These are phyloP conservation scores for Rallus limicola DNA, from an alignment of 2,113 vertebrate genomes.

Conservation along the genomic window DNA sequence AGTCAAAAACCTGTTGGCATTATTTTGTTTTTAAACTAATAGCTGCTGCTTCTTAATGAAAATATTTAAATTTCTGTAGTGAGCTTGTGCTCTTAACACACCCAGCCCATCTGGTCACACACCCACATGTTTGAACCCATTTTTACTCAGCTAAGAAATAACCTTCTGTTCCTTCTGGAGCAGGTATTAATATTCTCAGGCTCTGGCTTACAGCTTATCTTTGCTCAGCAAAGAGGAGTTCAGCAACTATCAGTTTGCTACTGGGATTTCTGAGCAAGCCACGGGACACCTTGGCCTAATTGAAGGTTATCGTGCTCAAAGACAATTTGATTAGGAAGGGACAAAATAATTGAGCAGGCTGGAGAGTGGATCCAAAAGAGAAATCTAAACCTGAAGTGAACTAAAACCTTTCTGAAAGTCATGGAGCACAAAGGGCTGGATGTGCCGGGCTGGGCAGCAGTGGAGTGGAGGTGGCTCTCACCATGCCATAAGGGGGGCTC, in stretches of 20 bases:
- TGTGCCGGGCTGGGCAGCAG: background rate
- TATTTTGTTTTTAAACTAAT: background rate
- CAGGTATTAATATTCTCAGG: background rate
- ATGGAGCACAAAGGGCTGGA: background rate
- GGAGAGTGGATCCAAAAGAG: background rate
- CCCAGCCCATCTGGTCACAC: slow-evolving; percentile 10
- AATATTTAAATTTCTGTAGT: slow-evolving; percentile 25
- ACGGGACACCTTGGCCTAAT: background rate
- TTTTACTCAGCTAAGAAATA: slow-evolving; percentile 1
- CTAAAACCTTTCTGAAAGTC: background rate
- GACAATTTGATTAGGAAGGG: background rate
- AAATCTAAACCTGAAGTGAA: background rate
- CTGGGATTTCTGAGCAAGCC: background rate
- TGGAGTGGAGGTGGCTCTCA: background rate
- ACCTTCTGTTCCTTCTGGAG: slow-evolving; percentile 15
- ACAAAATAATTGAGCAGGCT: background rate
- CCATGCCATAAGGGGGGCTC: fast-evolving
- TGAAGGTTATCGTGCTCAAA: background rate
- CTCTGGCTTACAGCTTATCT: slow-evolving; percentile 23
- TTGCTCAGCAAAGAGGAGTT: background rate
- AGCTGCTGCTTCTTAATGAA: background rate
- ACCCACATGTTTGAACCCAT: background rate
- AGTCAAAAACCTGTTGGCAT: background rate
- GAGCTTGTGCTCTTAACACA: background rate
- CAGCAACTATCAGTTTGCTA: background rate